Evolutionary conservation across 37 sponge, comb jelly and placozoan species (phyloP), one percentile per base, ranked within the genome.

Genomic region (Halisarca cf. caerulea): DNA sequence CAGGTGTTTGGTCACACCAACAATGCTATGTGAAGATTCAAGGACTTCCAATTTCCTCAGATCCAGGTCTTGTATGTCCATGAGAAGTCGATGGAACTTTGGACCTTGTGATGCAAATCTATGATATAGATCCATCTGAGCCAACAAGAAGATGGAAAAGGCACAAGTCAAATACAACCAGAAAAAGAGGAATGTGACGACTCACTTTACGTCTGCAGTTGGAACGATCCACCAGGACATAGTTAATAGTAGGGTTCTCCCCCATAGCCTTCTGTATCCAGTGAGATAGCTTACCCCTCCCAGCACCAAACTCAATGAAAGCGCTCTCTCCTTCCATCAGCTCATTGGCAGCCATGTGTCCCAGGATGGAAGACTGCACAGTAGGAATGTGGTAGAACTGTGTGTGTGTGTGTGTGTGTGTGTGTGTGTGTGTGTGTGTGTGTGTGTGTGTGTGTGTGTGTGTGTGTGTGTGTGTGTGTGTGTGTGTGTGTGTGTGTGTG

Each of bases 291-390:
- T 80, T 85, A 66, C 95, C 95, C 85, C 91, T 85, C 17, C 96
- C 96, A 62, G 96, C 96, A 69, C 96, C 96, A 90, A 95, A 95
- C 82, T 95, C 96, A 44, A 95, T 58, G 83, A 62, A 95, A 40
- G 87, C 84, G 11, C 86, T 81, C 43, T 85, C 79, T 8, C 39
- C 34, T 15, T 79, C 24, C 33, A 92, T 33, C 36, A 95, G 41
- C 11, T 64, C 58, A 24, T 62, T 54, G 18, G 51, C 37, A 17
- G 88, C 85, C 60, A 95, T 21, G 51, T 95, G 89, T 44, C 93
- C 91, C 21, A 95, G 80, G 5, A 95, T 88, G 43, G 96, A 95
- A 25, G 96, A 73, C 91, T 91, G 79, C 28, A 78, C 0, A 33
- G 58, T 3, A 15, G 2, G 57, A 74, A 28, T 7, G 7, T 35